These are phyloP conservation scores for Callionymus lyra DNA, from an alignment of 2,113 vertebrate genomes.

Conservation along the genomic window DNA sequence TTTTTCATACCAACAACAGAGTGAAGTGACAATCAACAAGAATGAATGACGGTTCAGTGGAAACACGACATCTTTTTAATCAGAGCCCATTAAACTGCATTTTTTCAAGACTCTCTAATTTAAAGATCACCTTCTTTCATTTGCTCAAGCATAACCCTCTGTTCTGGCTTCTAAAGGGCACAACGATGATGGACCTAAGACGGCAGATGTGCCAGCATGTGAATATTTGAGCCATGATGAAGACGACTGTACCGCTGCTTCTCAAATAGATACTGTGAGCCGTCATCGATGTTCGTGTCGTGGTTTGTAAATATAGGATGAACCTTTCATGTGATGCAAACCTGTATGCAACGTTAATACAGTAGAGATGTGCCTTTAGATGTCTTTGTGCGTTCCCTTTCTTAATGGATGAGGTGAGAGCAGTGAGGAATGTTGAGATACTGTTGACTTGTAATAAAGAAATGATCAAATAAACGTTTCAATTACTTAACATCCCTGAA, in stretches of 20 bases:
- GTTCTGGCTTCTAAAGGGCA: not conserved
- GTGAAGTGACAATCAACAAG: too few relatives aligned
- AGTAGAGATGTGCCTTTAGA: slow-evolving; percentile 57
- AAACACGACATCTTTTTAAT: too few relatives aligned
- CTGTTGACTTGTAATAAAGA: slow-evolving; percentile 62
- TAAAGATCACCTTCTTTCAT: too few relatives aligned
- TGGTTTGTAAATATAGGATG: slow-evolving; percentile 14
- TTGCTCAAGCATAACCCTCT: slow-evolving; percentile 5
- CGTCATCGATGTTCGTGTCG: too few relatives aligned
- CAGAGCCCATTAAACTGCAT: too few relatives aligned
- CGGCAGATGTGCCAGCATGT: too few relatives aligned
- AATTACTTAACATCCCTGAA: too few relatives aligned
- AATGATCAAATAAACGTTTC: slow-evolving; percentile 23
- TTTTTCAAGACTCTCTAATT: too few relatives aligned
- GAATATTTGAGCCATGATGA: slow-evolving; percentile 11
- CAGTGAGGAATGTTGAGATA: slow-evolving; percentile 54
- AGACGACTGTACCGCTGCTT: not conserved
- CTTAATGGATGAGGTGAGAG: slow-evolving; percentile 12
- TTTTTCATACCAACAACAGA: too few relatives aligned
- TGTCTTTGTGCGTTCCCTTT: not conserved
- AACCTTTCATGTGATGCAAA: slow-evolving; percentile 19
- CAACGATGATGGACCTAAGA: not conserved
- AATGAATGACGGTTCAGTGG: too few relatives aligned
- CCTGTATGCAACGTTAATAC: slow-evolving; percentile 60
- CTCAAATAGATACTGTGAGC: too few relatives aligned